Evolutionary conservation across 2,888 invertebrate species (phyloP).

Genomic region (Hylaea fasciaria): DNA sequence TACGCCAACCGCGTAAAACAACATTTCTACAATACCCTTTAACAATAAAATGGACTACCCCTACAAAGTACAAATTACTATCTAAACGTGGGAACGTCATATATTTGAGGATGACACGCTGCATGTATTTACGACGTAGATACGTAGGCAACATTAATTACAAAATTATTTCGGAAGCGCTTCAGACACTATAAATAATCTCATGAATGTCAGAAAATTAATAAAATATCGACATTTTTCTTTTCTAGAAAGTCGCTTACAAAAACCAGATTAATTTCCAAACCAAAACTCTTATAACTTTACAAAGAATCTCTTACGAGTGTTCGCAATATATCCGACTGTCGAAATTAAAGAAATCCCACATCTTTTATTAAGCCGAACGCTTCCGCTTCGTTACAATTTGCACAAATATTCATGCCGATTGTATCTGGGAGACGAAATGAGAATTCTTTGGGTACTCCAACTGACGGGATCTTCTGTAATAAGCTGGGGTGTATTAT

Average conservation of each 20-base stretch:
- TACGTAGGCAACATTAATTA: no score
- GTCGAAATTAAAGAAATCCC: conserved; percentile 33
- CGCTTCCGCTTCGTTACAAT: conserved; percentile 27
- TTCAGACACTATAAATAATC: no score
- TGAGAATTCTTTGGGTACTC: conserved; percentile 27
- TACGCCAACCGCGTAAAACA: no score
- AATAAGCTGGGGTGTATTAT: neutral
- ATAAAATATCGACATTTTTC: no score
- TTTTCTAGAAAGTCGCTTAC: neutral
- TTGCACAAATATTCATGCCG: conserved; percentile 30
- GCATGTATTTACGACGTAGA: no score
- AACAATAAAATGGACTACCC: no score
- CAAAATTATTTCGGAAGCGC: no score
- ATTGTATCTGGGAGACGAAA: conserved; percentile 28
- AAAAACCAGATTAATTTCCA: conserved; percentile 11
- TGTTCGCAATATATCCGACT: conserved; percentile 28
- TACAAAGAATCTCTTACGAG: conserved; percentile 27
- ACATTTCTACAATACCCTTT: no score
- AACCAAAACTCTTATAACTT: conserved; percentile 17
- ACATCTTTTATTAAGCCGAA: conserved; percentile 23
- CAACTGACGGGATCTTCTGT: neutral
- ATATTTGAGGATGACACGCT: no score
- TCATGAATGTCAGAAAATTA: no score
- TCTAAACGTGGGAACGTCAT: no score
- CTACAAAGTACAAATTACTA: no score